Conservation (phyloP, 1,140 invertebrate species). For the Brachionus asplanchnoidis region DNA sequence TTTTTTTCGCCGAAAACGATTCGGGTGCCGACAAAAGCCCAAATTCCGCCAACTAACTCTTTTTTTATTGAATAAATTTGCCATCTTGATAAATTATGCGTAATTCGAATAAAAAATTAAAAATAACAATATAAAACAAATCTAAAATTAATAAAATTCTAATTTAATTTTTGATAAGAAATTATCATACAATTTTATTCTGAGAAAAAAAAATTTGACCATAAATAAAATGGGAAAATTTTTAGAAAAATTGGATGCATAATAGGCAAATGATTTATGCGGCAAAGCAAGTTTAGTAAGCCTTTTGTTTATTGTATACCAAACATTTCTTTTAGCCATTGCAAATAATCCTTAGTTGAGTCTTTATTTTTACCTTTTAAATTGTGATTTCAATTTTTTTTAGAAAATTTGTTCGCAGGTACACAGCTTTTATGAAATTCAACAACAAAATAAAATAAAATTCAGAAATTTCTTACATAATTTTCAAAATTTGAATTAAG, state of each 20-base stretch:
- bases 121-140: background rate
- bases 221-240: background rate
- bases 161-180: background rate
- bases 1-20: background rate
- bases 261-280: background rate
- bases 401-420: background rate
- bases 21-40: background rate
- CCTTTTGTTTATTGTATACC: background rate
- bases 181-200: background rate
- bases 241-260: background rate
- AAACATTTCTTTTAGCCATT: background rate
- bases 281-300: background rate
- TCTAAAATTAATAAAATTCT: background rate
- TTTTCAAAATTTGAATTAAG: background rate
- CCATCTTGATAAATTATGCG: background rate
- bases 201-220: background rate
- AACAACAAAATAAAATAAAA: background rate
- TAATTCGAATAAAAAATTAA: background rate
- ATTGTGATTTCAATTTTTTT: background rate
- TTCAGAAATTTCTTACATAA: background rate
- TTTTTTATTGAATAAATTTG: conserved; percentile 8
- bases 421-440: background rate
- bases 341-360: background rate
- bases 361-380: background rate
- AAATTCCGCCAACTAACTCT: background rate